Evolutionary conservation across 2,113 vertebrate genomes (phyloP).

Genomic region (Pangasianodon hypophthalmus): DNA sequence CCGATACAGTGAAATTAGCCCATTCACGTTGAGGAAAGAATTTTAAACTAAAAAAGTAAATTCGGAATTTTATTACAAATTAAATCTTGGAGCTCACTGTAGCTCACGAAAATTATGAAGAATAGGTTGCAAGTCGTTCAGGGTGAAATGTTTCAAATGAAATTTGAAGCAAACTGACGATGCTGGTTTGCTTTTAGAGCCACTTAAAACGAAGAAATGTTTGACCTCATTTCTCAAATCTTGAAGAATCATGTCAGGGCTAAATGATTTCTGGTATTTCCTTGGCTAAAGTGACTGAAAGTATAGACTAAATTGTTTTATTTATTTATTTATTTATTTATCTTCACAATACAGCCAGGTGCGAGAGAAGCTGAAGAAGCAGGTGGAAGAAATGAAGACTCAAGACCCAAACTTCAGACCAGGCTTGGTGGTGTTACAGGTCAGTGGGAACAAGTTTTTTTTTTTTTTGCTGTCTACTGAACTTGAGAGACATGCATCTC

Average conservation of each 20-base stretch:
- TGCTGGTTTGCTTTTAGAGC: neutral
- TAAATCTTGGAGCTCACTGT: neutral
- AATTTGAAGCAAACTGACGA: neutral
- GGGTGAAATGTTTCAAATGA: too few relatives aligned
- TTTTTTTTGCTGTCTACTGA: neutral
- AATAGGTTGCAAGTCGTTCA: neutral
- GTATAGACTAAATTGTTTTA: neutral
- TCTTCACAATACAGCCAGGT: conserved; percentile 79
- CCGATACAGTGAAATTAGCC: neutral
- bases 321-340: neutral
- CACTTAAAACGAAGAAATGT: neutral
- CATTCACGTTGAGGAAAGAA: neutral
- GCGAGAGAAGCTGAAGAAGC: conserved; percentile 82
- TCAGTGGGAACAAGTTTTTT: conserved; percentile 55
- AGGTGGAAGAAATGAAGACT: conserved; percentile 84
- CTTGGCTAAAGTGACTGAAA: neutral
- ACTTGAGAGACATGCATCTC: neutral
- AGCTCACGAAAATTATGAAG: neutral
- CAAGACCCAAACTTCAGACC: conserved; percentile 83
- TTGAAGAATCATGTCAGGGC: neutral
- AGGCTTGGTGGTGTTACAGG: conserved; percentile 93
- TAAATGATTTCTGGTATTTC: neutral
- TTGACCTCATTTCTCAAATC: neutral
- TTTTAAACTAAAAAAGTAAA: neutral
- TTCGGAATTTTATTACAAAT: neutral